These are phyloP conservation scores for Thinocorus orbignyianus DNA, from an alignment of 2,113 vertebrate genomes.

Conservation along the genomic window DNA sequence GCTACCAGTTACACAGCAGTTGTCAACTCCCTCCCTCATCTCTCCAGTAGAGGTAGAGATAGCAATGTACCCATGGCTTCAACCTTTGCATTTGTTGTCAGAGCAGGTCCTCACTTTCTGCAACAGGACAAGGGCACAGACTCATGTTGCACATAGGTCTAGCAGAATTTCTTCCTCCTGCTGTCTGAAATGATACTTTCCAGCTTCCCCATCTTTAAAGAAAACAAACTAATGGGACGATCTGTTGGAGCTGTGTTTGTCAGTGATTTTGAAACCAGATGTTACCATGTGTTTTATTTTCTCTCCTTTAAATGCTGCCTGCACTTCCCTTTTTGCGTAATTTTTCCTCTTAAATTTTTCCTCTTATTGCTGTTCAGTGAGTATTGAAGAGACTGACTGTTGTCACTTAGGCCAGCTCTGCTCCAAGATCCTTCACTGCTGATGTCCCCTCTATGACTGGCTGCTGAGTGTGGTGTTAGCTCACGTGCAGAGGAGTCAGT, in stretches of 20 bases:
- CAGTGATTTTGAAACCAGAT: neutral
- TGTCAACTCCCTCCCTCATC: neutral
- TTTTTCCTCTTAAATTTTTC: neutral
- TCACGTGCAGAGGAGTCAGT: neutral
- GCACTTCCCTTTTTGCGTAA: neutral
- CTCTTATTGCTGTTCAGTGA: neutral
- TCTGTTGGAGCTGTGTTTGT: neutral
- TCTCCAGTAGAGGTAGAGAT: neutral
- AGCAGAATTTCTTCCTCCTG: neutral
- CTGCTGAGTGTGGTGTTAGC: neutral
- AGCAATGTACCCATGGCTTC: neutral
- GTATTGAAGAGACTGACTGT: neutral
- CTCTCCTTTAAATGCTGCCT: neutral
- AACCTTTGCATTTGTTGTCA: neutral
- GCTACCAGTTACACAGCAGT: neutral
- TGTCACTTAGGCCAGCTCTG: neutral
- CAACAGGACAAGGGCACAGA: neutral
- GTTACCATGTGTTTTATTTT: neutral
- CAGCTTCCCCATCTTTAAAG: neutral
- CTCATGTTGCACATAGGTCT: neutral
- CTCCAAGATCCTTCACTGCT: neutral
- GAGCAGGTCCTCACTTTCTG: neutral
- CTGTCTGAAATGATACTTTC: neutral
- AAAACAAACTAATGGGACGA: neutral
- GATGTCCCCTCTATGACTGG: accelerated